Conservation (phyloP, 2,888 invertebrate species). For the Drosophila mettleri region DNA sequence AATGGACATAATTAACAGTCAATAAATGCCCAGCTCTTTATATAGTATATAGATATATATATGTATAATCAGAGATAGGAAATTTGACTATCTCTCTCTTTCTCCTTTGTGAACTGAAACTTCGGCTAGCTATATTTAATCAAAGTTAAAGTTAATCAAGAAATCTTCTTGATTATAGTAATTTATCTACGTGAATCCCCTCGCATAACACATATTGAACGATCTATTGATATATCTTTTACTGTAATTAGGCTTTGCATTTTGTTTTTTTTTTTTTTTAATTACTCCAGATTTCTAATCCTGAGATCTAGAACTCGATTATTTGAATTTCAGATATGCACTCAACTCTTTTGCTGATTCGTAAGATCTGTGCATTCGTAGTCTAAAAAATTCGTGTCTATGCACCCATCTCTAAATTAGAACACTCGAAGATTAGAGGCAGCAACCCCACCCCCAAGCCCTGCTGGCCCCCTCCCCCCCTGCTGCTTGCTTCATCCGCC, state of each 20-base stretch:
- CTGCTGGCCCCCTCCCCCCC: not conserved
- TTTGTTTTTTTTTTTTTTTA: too few relatives aligned
- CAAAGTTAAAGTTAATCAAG: too few relatives aligned
- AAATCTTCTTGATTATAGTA: too few relatives aligned
- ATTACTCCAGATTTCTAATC: not conserved
- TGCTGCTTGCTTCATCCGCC: not conserved
- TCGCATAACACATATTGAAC: too few relatives aligned
- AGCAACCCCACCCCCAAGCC: not conserved
- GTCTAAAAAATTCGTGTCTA: constrained; percentile 12
- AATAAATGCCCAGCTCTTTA: not conserved
- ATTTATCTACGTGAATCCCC: too few relatives aligned
- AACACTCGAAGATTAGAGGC: constrained; percentile 47
- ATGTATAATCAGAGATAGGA: not conserved
- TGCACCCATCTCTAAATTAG: constrained; percentile 43
- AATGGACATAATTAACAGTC: constrained; percentile 38
- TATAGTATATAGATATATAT: not conserved
- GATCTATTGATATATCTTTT: too few relatives aligned
- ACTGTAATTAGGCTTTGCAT: too few relatives aligned
- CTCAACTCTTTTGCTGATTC: not conserved
- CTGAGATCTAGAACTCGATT: not conserved
- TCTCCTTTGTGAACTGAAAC: not conserved
- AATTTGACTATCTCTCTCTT: not conserved
- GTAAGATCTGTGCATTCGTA: constrained; percentile 3
- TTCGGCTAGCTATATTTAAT: too few relatives aligned
- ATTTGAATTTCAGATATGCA: not conserved